phyloP scores from a whole-genome alignment of 92 coral and sea anemone genomes.

The Siderastrea siderea region DNA sequence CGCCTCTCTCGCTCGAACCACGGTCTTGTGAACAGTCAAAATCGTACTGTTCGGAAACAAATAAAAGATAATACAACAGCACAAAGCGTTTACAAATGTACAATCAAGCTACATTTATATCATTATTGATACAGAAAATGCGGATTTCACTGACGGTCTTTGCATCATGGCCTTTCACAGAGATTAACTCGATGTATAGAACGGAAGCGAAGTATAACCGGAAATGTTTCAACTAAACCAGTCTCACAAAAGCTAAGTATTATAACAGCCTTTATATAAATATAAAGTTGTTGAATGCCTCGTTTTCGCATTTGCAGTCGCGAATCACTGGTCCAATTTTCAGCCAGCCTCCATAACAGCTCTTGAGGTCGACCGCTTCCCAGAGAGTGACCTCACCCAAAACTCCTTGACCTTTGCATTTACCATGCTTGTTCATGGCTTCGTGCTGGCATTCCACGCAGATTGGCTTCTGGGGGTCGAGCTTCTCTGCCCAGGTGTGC shows the following conservation, averaged over 20 bases:
- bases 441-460: slow-evolving; percentile 95
- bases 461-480: slow-evolving; percentile 86
- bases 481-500: slow-evolving; percentile 94
- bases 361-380: slow-evolving; percentile 91
- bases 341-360: slow-evolving; percentile 97
- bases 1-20: too few relatives aligned
- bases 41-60: too few relatives aligned
- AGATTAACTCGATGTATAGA: too few relatives aligned
- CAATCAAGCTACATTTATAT: too few relatives aligned
- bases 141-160: too few relatives aligned
- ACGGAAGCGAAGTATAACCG: too few relatives aligned
- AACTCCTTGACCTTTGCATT: slow-evolving; percentile 94
- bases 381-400: slow-evolving; percentile 90
- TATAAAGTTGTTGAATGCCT: slow-evolving; percentile 90
- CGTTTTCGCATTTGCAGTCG: slow-evolving; percentile 81
- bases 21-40: too few relatives aligned
- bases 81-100: too few relatives aligned
- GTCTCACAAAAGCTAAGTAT: background rate
- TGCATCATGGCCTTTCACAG: too few relatives aligned
- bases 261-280: slow-evolving; percentile 80
- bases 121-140: too few relatives aligned
- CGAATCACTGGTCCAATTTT: slow-evolving; percentile 83
- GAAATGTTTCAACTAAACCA: background rate
- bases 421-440: slow-evolving; percentile 90
- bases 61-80: too few relatives aligned